Evolutionary conservation across 2,888 invertebrate species (phyloP).

Genomic region (Macaria notata): DNA sequence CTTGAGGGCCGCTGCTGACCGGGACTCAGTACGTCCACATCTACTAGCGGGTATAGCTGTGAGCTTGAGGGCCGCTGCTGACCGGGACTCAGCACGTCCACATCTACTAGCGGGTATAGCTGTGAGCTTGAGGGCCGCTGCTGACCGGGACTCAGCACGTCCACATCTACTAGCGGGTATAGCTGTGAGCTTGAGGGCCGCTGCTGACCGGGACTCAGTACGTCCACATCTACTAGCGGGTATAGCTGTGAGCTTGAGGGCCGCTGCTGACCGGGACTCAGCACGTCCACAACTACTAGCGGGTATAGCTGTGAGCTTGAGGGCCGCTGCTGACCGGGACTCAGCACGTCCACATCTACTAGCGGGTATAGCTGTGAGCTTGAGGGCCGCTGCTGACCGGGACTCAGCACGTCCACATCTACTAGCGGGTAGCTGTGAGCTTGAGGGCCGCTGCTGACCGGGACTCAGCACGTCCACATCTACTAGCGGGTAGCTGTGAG

Average conservation of each 20-base stretch:
- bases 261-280: constrained; percentile 53
- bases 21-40: constrained; percentile 34
- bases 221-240: no score
- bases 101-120: no score
- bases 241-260: no score
- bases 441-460: constrained; percentile 48
- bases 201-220: constrained; percentile 53
- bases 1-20: constrained; percentile 45
- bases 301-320: no score
- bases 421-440: no score
- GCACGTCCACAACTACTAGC: no score
- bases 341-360: constrained; percentile 6
- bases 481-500: no score
- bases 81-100: constrained; percentile 47
- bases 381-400: constrained; percentile 51
- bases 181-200: no score
- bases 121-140: no score
- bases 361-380: no score
- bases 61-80: constrained; percentile 27
- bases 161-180: no score
- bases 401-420: constrained; percentile 21
- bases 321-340: constrained; percentile 53
- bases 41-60: no score
- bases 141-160: constrained; percentile 53
- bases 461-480: constrained; percentile 28